These are phyloP conservation scores for Triplophysa bombifrons DNA, from an alignment of 2,797 vertebrate genomes.

Conservation along the genomic window DNA sequence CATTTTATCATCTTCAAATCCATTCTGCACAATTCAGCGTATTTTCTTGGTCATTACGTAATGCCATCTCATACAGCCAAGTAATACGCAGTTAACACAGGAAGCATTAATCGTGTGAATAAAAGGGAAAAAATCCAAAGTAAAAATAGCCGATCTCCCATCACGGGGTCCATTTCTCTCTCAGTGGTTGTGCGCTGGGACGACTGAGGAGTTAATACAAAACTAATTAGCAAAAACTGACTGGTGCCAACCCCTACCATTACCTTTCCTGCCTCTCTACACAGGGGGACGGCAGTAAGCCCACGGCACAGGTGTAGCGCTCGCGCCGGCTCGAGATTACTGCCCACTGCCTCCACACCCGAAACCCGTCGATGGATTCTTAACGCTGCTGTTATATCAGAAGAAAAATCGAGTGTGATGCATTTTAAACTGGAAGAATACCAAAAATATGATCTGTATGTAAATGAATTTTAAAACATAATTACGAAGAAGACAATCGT, in stretches of 20 bases:
- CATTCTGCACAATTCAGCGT: neutral
- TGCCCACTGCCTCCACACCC: constrained; percentile 44
- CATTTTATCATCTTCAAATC: neutral
- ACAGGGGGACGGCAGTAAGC: constrained; percentile 43
- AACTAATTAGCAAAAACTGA: constrained; percentile 62
- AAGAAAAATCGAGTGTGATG: neutral
- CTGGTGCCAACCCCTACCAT: constrained; percentile 53
- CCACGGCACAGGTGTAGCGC: constrained; percentile 49
- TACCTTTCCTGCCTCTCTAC: constrained; percentile 33
- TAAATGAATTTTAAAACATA: constrained; percentile 11
- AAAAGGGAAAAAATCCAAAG: constrained; percentile 36
- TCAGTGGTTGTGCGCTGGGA: constrained; percentile 48
- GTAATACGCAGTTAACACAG: constrained; percentile 15
- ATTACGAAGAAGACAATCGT: neutral
- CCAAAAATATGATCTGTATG: neutral
- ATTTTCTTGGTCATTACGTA: neutral
- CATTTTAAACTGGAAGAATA: neutral
- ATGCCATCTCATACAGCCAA: constrained; percentile 3
- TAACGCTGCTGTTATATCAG: constrained; percentile 6
- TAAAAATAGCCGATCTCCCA: constrained; percentile 39
- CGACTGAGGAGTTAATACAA: constrained; percentile 60
- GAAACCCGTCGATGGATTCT: constrained; percentile 8
- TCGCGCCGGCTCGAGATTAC: constrained; percentile 48
- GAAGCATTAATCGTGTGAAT: constrained; percentile 36
- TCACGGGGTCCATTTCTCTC: constrained; percentile 49